phyloP scores from a whole-genome alignment of 2,797 vertebrate genomes.

The Hydrolagus colliei region DNA sequence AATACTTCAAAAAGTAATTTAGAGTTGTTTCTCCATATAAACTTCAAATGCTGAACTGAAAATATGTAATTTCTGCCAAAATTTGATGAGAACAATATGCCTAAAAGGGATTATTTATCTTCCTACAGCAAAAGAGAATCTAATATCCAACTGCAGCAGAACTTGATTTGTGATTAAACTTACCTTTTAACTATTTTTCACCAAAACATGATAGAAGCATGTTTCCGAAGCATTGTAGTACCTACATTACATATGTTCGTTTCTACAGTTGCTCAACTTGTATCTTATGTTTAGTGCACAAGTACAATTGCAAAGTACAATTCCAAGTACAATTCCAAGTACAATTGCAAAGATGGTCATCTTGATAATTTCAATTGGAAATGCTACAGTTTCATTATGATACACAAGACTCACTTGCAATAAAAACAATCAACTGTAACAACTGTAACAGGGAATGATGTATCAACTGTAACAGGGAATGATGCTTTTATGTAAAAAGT shows the following conservation, averaged over 20 bases:
- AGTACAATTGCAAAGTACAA: background rate
- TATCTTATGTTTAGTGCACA: background rate
- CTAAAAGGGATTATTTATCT: background rate
- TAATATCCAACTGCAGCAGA: background rate
- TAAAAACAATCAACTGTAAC: background rate
- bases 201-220: background rate
- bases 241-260: background rate
- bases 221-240: no score
- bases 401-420: no score
- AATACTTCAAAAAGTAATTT: no score
- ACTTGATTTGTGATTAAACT: no score
- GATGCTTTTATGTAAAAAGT: background rate
- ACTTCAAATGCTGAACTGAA: no score
- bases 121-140: background rate
- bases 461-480: background rate
- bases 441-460: background rate
- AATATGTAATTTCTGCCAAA: no score
- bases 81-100: background rate
- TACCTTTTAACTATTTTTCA: background rate
- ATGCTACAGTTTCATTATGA: background rate
- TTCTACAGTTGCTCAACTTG: background rate
- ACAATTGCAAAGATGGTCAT: background rate
- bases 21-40: no score
- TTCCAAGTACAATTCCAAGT: conserved; percentile 2
- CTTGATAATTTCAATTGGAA: no score